Evolutionary conservation across 2,797 vertebrate genomes (phyloP), one percentile per base, ranked within the genome.

Genomic region (Mus minutoides): DNA sequence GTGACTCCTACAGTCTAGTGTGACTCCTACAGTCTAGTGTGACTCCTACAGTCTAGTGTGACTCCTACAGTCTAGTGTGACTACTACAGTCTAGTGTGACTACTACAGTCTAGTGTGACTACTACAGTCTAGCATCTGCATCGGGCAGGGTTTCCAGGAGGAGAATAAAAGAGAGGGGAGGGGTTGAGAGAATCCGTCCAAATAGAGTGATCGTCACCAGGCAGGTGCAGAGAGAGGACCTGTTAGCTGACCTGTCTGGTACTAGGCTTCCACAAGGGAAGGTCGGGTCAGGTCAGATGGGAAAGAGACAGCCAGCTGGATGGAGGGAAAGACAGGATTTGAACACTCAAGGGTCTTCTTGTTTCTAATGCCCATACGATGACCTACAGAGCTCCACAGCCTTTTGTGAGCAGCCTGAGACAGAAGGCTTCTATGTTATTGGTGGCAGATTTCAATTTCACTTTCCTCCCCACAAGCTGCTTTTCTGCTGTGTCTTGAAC

Each of bases 171-270:
- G 21, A 43, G 4, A 67, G 26, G 22, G 13, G 37, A 52, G 10
- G 40, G 3, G 14, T 29, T 52, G 6, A 49, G 52, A n/a, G 73
- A 43, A 58, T 17, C 64, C 8, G 52, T 40, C 82, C 1, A 0
- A 73, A 26, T 24, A n/a, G 62, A 78, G 17, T 5, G 29, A 21
- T 29, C 8, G 31, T 79, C 75, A 14, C 54, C 75, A 54, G 10
- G 58, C 49, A 2, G 0, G 64, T 62, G 80, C 88, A 31, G 34
- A 77, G 40, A 54, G 54, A 22, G 40, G 49, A 17, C 1, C 11
- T 19, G 12, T 77, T 24, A 21, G 19, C 62, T 56, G n/a, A 0
- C 0, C 0, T 29, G 37, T 24, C 40, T 56, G 62, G 1, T 52
- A 16, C 43, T 54, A 75, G 85, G n/a, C 52, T 52, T 79, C 88